Conservation (phyloP, 2,113 vertebrate genomes). For the Actinemys pallida region DNA sequence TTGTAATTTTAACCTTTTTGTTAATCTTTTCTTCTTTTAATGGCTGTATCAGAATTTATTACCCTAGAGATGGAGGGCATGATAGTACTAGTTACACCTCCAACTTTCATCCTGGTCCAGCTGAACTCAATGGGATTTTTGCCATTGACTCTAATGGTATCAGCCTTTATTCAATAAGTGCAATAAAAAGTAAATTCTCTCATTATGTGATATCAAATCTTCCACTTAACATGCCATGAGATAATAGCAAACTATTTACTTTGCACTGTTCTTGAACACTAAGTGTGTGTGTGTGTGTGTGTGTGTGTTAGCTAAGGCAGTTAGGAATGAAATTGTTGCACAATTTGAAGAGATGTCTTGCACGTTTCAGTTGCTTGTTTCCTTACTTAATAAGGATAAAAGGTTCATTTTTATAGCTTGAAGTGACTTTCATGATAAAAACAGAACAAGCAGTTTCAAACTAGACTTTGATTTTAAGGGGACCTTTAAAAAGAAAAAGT, state of each 20-base stretch:
- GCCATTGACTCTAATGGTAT: not conserved
- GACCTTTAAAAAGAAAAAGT: not conserved
- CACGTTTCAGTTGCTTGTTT: rapidly evolving
- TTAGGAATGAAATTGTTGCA: not conserved
- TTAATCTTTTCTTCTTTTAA: not conserved
- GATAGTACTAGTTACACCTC: too few species aligned
- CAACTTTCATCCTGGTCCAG: not conserved
- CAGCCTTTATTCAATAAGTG: not conserved
- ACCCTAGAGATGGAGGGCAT: not conserved
- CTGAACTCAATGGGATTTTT: not conserved
- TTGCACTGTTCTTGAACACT: not conserved
- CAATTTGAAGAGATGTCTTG: not conserved
- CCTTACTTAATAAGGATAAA: rapidly evolving
- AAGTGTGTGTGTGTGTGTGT: not conserved
- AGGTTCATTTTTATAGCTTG: rapidly evolving
- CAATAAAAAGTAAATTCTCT: not conserved
- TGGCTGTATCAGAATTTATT: not conserved
- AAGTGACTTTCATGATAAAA: not conserved
- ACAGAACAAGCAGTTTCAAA: not conserved
- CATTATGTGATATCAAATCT: too few species aligned
- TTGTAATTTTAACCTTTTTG: not conserved
- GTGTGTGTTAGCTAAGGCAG: not conserved
- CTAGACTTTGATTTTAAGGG: not conserved
- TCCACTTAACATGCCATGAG: not conserved
- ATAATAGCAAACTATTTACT: not conserved